A percentile compares a stretch with the other conserved stretches of the same genome.
phyloP scores from a whole-genome alignment of 2,113 vertebrate species.

The Tupaia chinensis region DNA sequence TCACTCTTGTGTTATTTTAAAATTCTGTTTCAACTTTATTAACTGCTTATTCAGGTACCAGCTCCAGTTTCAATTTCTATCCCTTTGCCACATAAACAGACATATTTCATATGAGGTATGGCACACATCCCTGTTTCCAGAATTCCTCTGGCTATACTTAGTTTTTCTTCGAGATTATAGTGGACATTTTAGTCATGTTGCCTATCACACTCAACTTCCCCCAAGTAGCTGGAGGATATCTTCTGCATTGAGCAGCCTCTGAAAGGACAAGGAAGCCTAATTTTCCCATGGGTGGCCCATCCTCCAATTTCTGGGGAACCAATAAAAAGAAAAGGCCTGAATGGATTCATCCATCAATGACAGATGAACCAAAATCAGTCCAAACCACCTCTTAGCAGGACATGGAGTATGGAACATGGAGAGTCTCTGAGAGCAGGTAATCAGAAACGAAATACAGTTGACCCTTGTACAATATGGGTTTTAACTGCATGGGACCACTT shows the following conservation, averaged over 20 bases:
- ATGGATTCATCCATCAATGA: not conserved
- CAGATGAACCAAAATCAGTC: slow-evolving; percentile 27
- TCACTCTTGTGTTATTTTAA: slow-evolving; percentile 25
- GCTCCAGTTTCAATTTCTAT: slow-evolving; percentile 27
- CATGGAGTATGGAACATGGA: not conserved
- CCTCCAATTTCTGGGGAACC: not conserved
- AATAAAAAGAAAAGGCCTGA: not conserved
- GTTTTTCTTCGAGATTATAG: slow-evolving; percentile 13
- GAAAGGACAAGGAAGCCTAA: not conserved
- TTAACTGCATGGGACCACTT: too few relatives aligned
- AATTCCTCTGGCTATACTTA: not conserved
- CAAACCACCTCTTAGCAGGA: slow-evolving; percentile 5
- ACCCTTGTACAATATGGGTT: too few relatives aligned
- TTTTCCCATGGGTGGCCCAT: not conserved
- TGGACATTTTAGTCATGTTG: not conserved
- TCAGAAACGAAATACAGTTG: not conserved
- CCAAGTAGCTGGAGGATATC: slow-evolving; percentile 5
- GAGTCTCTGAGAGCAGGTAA: not conserved
- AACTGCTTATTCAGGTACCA: slow-evolving; percentile 9
- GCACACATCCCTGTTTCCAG: not conserved
- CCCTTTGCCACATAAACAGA: not conserved
- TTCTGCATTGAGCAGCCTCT: not conserved
- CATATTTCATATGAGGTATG: not conserved
- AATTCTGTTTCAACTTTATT: slow-evolving; percentile 40
- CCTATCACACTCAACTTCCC: not conserved